Evolutionary conservation across 1,140 invertebrate genomes (phyloP), one percentile per base, ranked within the genome.

Genomic region (Cydia amplana): DNA sequence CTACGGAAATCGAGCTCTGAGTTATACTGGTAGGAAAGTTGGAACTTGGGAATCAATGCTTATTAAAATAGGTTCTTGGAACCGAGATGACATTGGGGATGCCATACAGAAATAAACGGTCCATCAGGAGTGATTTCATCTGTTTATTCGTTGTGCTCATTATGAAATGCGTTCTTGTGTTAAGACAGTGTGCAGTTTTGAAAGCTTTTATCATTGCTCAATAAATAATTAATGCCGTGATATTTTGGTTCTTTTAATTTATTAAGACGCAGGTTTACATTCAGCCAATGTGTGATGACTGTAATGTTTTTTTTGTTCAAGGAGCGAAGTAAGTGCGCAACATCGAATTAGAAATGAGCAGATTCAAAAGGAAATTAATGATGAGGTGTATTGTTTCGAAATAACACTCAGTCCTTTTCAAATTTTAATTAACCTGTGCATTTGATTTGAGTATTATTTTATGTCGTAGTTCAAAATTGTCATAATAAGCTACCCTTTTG

Each of bases 41-140:
- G 10, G 20, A 60, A 23, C 20, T 0, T 46, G 20, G 20, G 55
- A 60, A 60, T 23, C 16, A n/a, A 18, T 7, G 10, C n/a, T 51
- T 3, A 55, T 5, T 55, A 55, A 20, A 9, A 60, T 23, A 60
- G n/a, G 55, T 86, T 85, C 84, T 80, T 75, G 81, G 85, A 87
- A 85, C 43, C 70, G 25, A 74, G 72, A 78, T 23, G 65, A 70
- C 65, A 70, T 70, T 70, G 65, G 81, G 80, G 80, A 87, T 87
- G 79, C 80, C 79, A 72, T 43, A 80, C 84, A 78, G 40, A 74
- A 84, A 87, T 84, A 82, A 78, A 70, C 82, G 76, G 25, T 78
- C 75, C 79, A 84, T 79, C 80, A 77, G 75, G 65, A 81, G 78
- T 83, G 77, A 75, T 84, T 83, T 84, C 77, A 74, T 80, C 78